These are phyloP conservation scores for Stenichneumon culpator DNA, from an alignment of 2,888 invertebrate genomes.

Conservation along the genomic window DNA sequence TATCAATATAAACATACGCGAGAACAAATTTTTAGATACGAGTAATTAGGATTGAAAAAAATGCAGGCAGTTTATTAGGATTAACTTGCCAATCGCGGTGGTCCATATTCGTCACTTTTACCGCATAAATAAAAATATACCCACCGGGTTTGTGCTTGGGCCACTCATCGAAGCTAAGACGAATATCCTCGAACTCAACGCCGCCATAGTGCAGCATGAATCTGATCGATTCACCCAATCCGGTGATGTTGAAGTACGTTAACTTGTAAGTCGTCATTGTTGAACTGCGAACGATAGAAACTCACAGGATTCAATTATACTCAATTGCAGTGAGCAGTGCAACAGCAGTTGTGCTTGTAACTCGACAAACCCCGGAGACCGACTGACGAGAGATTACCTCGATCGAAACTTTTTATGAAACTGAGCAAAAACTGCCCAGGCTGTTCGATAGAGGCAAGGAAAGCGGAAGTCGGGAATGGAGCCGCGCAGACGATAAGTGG, in stretches of 20 bases:
- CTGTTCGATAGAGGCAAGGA: background rate
- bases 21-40: no score
- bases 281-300: background rate
- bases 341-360: background rate
- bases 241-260: conserved; percentile 84
- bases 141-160: conserved; percentile 76
- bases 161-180: conserved; percentile 81
- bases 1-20: no score
- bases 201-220: conserved; percentile 81
- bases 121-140: conserved; percentile 14
- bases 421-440: background rate
- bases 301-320: background rate
- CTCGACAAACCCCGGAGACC: background rate
- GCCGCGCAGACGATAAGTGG: background rate
- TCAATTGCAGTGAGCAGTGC: background rate
- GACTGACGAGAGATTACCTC: background rate
- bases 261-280: conserved; percentile 82
- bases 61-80: no score
- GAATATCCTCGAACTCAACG: conserved; percentile 83
- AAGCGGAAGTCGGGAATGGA: background rate
- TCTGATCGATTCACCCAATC: conserved; percentile 84
- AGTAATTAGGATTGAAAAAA: no score
- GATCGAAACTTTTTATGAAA: background rate
- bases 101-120: no score
- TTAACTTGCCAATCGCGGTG: no score